A percentile compares a stretch with the other conserved stretches of the same genome.
phyloP scores from a whole-genome alignment of 2,113 vertebrate genomes.

The Triplophysa rosa region DNA sequence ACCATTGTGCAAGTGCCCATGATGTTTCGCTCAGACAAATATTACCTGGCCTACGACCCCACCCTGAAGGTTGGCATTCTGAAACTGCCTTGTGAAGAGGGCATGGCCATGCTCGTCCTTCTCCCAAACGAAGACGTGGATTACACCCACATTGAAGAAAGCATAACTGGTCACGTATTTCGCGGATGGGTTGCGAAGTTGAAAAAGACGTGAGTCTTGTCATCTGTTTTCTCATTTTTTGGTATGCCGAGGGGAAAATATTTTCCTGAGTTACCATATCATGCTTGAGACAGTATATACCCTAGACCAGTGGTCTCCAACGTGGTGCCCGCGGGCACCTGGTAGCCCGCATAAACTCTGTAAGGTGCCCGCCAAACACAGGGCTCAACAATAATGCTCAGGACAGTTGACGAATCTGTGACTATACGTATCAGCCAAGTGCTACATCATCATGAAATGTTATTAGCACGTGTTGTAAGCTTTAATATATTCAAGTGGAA shows the following conservation, averaged over 20 bases:
- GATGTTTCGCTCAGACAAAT: slow-evolving; percentile 82
- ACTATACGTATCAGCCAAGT: no score
- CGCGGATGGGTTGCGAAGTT: slow-evolving; percentile 80
- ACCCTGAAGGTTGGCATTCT: slow-evolving; percentile 77
- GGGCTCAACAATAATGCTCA: no score
- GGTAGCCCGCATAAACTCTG: no score
- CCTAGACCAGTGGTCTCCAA: no score
- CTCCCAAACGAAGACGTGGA: slow-evolving; percentile 81
- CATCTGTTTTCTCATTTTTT: not conserved
- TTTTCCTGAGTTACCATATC: no score
- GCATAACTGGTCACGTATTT: slow-evolving; percentile 77
- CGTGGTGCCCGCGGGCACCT: no score
- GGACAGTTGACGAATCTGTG: no score
- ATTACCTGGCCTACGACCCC: slow-evolving; percentile 80
- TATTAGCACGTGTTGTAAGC: no score
- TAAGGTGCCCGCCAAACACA: no score
- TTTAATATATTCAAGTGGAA: no score
- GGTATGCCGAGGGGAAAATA: no score
- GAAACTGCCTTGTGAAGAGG: slow-evolving; percentile 81
- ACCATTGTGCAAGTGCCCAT: slow-evolving; percentile 79
- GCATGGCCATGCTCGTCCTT: slow-evolving; percentile 81
- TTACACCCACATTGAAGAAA: slow-evolving; percentile 79
- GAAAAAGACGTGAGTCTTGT: slow-evolving; percentile 71
- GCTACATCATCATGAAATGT: no score
- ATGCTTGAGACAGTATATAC: not conserved